Evolutionary conservation across 2,888 invertebrate genomes (phyloP), one percentile per base, ranked within the genome.

Genomic region (Strigamia transsilvanica): DNA sequence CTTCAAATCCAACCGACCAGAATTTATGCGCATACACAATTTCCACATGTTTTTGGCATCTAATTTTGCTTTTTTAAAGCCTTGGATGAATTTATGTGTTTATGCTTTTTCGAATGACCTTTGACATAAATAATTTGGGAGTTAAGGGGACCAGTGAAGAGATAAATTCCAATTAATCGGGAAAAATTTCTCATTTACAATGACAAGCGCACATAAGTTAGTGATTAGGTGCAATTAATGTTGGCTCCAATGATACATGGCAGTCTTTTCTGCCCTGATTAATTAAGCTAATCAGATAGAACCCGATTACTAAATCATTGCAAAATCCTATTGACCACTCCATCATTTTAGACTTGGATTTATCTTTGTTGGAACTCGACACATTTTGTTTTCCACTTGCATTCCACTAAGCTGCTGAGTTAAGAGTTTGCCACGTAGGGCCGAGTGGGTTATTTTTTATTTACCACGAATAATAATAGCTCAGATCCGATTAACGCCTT

Each of bases 401-500:
- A 73, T 73, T 73, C 13, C 32, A 13, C 32, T 73, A 73, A 42
- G 41, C 79, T 32, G 78, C 79, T 38, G 1, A 41, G 7, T 12
- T 79, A 79, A 9, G 1, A 18, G 79, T 42, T 38, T 79, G 13
- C 34, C 42, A 79, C 41, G 41, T 21, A 5, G 21, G n/a, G n/a
- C 38, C 3, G 41, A 79, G 23, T 79, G 12, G 21, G n/a, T 21
- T 79, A n/a, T 79, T n/a, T 79, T 79, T 79, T 79, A 41, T 79
- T 79, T 79, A 27, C 32, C 73, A 73, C 23, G 27, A 27, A 27
- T 27, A 73, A 12, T 79, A 38, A 77, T 41, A 23, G 42, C 13
- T 32, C 56, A 46, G 80, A 42, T 80, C 80, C 80, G 80, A 80
- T 80, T 80, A 80, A 80, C 56, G 46, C 73, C 46, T 80, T 80